Evolutionary conservation across 2,113 vertebrate species (phyloP).

Genomic region (Daphoenositta chrysoptera): DNA sequence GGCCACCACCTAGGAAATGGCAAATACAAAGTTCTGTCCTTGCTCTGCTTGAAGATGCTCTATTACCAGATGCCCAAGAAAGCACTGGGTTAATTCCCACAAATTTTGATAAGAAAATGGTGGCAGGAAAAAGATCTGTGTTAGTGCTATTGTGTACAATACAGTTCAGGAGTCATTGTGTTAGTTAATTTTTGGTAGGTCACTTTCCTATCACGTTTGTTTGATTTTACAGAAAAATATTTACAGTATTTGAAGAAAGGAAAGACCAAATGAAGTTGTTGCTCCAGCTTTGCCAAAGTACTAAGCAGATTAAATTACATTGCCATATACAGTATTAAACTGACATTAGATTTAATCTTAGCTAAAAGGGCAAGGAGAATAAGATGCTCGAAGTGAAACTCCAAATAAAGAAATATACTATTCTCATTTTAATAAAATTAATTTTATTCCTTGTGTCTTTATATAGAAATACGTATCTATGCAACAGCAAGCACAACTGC

Average conservation of each 20-base stretch:
- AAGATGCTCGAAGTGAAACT: neutral
- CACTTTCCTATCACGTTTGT: neutral
- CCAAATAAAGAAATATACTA: neutral
- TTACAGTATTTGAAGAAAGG: neutral
- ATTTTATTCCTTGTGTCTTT: neutral
- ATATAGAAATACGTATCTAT: neutral
- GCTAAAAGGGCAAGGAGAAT: neutral
- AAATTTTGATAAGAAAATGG: neutral
- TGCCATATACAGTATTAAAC: neutral
- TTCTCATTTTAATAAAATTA: neutral
- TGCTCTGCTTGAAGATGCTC: neutral
- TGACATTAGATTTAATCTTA: neutral
- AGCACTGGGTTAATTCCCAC: neutral
- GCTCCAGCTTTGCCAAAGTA: neutral
- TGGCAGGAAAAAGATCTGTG: neutral
- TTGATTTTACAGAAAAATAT: neutral
- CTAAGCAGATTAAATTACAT: neutral
- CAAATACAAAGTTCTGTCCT: neutral
- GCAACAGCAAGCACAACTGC: constrained; percentile 22
- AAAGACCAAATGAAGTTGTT: neutral
- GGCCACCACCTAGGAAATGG: neutral
- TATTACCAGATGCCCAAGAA: neutral
- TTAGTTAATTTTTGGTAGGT: neutral
- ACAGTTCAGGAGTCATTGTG: neutral
- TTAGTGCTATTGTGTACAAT: neutral